These are phyloP conservation scores for Tychaedon coryphoeus DNA, from an alignment of 2,113 vertebrate species.

Conservation along the genomic window DNA sequence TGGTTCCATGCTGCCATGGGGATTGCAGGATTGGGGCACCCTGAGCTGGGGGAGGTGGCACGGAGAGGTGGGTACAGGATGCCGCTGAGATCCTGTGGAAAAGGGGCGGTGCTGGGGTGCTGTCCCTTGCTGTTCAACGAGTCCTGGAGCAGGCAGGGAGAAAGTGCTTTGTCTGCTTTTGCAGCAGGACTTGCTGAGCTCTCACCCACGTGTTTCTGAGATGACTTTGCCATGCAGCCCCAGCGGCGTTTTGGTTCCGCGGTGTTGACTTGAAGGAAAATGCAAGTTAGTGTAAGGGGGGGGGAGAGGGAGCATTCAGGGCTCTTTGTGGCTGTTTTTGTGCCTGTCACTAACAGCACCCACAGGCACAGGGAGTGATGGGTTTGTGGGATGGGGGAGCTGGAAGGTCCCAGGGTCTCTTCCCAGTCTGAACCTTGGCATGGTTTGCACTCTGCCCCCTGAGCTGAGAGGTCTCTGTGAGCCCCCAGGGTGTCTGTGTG, in stretches of 20 bases:
- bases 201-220: background rate
- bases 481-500: background rate
- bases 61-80: background rate
- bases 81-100: background rate
- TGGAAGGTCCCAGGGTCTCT: background rate
- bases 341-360: background rate
- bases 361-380: background rate
- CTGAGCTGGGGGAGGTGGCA: background rate
- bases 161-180: background rate
- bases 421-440: fast-evolving
- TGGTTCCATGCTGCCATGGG: fast-evolving
- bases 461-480: fast-evolving
- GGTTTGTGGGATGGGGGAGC: background rate
- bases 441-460: background rate
- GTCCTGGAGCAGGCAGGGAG: background rate
- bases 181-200: background rate
- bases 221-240: background rate
- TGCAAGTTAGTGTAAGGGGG: background rate
- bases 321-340: fast-evolving
- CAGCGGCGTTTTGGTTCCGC: background rate
- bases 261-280: background rate
- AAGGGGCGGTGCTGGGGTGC: background rate
- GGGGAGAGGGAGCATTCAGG: background rate
- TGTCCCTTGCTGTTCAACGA: background rate
- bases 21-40: background rate